Evolutionary conservation across 1,140 invertebrate genomes (phyloP).

Genomic region (Trichonephila inaurata): DNA sequence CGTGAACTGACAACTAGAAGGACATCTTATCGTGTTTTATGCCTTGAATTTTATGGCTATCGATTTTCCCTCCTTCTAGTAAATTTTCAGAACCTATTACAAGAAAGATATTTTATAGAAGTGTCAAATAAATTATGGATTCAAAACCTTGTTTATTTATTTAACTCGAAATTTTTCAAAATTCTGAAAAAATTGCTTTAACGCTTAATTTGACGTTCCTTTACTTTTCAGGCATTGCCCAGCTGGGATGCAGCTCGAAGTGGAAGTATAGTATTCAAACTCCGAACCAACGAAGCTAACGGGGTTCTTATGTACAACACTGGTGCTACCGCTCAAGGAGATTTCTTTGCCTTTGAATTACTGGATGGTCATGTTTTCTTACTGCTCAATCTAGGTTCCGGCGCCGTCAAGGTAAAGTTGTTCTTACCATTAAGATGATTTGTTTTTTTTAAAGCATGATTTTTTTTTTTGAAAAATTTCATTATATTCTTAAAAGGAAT

Average conservation of each 20-base stretch:
- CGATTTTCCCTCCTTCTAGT: too few relatives aligned
- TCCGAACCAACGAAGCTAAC: slow-evolving; percentile 96
- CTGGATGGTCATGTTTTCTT: slow-evolving; percentile 95
- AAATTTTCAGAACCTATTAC: too few relatives aligned
- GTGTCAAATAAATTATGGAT: too few relatives aligned
- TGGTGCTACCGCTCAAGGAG: slow-evolving; percentile 87
- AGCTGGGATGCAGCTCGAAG: slow-evolving; percentile 93
- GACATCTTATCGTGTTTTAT: too few relatives aligned
- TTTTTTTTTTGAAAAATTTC: too few relatives aligned
- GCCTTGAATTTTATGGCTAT: too few relatives aligned
- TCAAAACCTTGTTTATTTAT: too few relatives aligned
- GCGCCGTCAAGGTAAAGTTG: slow-evolving; percentile 85
- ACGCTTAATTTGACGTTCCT: background rate
- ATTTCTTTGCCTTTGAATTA: slow-evolving; percentile 96
- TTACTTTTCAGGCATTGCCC: slow-evolving; percentile 86
- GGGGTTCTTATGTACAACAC: slow-evolving; percentile 96
- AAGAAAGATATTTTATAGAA: too few relatives aligned
- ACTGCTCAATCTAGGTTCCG: slow-evolving; percentile 95
- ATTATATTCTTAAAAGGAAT: too few relatives aligned
- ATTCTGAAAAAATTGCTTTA: background rate
- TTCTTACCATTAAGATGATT: background rate
- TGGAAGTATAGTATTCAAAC: slow-evolving; percentile 94
- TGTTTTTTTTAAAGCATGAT: too few relatives aligned
- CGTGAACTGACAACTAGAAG: too few relatives aligned
- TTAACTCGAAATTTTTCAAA: background rate